These are phyloP conservation scores for Andrena chrysosceles DNA, from an alignment of 2,888 invertebrate genomes.

Conservation along the genomic window DNA sequence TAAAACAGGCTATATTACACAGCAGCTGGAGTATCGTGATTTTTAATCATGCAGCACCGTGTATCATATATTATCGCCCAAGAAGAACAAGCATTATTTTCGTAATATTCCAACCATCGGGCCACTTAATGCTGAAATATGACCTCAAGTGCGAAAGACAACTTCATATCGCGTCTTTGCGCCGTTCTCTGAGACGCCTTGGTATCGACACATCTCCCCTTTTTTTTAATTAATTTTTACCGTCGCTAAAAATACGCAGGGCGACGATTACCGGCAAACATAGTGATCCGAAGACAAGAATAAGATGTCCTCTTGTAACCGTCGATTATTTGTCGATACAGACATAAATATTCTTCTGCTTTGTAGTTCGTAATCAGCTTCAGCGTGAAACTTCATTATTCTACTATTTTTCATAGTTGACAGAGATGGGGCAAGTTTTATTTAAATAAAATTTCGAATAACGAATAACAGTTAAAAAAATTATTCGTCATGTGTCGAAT, in stretches of 20 bases:
- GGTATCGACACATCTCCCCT: not conserved
- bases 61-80: constrained; percentile 48
- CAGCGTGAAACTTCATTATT: not conserved
- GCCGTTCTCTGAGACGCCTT: not conserved
- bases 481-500: too few species aligned
- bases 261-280: constrained; percentile 34
- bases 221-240: constrained; percentile 39
- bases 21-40: constrained; percentile 54
- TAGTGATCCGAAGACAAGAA: not conserved
- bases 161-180: constrained; percentile 40
- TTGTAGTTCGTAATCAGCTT: not conserved
- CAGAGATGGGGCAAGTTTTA: too few species aligned
- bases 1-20: constrained; percentile 27
- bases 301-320: constrained; percentile 10
- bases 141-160: constrained; percentile 26
- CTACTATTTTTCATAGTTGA: not conserved
- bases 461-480: too few species aligned
- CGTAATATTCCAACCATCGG: constrained; percentile 50
- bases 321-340: constrained; percentile 14
- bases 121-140: constrained; percentile 55
- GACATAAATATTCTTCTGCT: constrained; percentile 33
- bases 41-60: constrained; percentile 48
- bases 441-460: too few species aligned
- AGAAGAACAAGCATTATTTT: constrained; percentile 51
- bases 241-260: not conserved